These are phyloP conservation scores for Lanistes nyassanus DNA, from an alignment of 1,140 invertebrate genomes.

Conservation along the genomic window DNA sequence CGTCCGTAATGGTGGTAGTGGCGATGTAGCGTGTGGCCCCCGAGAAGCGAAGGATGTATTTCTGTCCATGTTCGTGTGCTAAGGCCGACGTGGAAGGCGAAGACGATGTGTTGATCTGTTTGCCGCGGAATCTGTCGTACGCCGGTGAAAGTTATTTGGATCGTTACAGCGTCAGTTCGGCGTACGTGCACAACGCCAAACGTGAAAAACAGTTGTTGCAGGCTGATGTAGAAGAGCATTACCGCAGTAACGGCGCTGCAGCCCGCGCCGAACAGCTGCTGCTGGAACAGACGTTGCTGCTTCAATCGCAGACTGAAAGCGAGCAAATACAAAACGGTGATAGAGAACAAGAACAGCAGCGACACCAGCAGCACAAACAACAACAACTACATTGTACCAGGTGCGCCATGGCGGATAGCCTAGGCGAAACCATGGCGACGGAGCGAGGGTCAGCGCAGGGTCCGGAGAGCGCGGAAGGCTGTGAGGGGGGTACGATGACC, in stretches of 20 bases:
- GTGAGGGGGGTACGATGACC: not conserved
- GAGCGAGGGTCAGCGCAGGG: not conserved
- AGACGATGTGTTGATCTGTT: conserved; percentile 26
- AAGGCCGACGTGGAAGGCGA: conserved; percentile 30
- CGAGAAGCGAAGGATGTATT: conserved; percentile 12
- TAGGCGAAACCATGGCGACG: not conserved
- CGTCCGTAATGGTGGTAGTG: not conserved
- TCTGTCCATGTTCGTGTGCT: conserved; percentile 30
- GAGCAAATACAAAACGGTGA: not conserved
- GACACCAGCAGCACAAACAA: not conserved
- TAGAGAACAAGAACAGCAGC: not conserved
- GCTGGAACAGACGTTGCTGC: not conserved
- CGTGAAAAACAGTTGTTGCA: conserved; percentile 19
- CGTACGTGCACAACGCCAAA: conserved; percentile 47
- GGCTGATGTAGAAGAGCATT: conserved; percentile 1
- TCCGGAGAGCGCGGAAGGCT: not conserved
- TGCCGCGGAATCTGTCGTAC: conserved; percentile 59
- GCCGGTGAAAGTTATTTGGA: conserved; percentile 52
- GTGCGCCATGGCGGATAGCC: not conserved
- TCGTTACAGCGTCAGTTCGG: conserved; percentile 48
- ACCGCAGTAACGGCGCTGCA: not conserved
- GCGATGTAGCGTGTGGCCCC: not conserved
- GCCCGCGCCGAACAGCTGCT: not conserved
- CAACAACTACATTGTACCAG: not conserved
- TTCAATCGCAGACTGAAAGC: not conserved